Evolutionary conservation across 1,140 invertebrate species (phyloP).

Genomic region (Panagrolaimus sp.): DNA sequence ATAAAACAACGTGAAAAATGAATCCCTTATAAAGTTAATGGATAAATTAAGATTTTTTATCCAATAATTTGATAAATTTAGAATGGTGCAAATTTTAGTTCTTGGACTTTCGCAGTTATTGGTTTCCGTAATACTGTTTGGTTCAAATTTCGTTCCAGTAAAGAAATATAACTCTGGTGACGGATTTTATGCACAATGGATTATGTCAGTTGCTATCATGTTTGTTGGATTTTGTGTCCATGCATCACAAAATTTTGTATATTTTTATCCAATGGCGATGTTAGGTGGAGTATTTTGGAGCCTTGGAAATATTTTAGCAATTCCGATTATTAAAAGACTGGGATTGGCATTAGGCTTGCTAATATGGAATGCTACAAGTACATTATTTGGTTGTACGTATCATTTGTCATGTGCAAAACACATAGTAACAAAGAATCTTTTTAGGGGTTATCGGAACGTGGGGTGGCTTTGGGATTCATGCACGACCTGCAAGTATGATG

Average conservation of each 20-base stretch:
- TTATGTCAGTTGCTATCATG: slow-evolving; percentile 1
- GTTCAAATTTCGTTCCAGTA: slow-evolving; percentile 4
- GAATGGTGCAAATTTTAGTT: too few species aligned
- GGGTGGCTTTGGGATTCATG: slow-evolving; percentile 32
- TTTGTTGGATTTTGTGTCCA: slow-evolving; percentile 9
- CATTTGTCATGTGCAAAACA: too few species aligned
- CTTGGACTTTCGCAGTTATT: neutral
- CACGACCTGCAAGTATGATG: slow-evolving; percentile 19
- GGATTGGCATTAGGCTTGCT: slow-evolving; percentile 28
- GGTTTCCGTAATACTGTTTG: neutral
- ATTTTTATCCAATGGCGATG: slow-evolving; percentile 11
- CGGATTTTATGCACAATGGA: slow-evolving; percentile 13
- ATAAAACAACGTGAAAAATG: too few species aligned
- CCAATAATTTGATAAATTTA: too few species aligned
- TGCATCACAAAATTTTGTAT: neutral
- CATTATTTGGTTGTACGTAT: slow-evolving; percentile 29
- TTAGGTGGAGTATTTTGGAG: slow-evolving; percentile 3
- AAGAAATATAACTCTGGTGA: slow-evolving; percentile 6
- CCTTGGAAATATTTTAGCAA: neutral
- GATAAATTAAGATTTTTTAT: too few species aligned
- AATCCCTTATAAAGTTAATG: too few species aligned
- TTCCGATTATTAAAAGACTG: slow-evolving; percentile 24
- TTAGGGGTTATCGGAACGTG: slow-evolving; percentile 30
- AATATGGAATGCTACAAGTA: slow-evolving; percentile 34
- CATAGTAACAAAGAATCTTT: too few species aligned